Evolutionary conservation across 2,888 invertebrate genomes (phyloP), one percentile per base, ranked within the genome.

Genomic region (Drosophila siamana): DNA sequence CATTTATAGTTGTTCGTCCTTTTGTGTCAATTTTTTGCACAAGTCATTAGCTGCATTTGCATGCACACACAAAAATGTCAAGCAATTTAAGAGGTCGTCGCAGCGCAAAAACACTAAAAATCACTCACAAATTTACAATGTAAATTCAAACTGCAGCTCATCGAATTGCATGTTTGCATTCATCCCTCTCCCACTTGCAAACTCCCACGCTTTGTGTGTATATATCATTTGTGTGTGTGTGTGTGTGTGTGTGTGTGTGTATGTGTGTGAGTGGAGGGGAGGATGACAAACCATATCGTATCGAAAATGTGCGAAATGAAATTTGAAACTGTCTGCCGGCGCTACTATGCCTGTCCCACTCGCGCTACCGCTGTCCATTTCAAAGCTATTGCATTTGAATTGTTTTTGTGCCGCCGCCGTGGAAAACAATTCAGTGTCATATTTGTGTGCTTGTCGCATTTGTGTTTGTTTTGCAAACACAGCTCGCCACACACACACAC

Each of bases 391-490:
- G 55, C 69, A 62, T 59, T 75, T 66, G 57, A 65, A 63, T 78
- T 66, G 59, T 61, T 76, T 63, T 69, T 78, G 67, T 52, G 36
- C 33, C 28, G 43, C 55, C 67, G 72, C 55, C 67, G 72, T 73
- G 74, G 62, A 84, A 80, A 80, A 85, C 82, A 82, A 85, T 83
- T 83, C 80, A 82, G 76, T 83, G 81, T 80, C 85, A 85, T 80
- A 82, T 82, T 82, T 80, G 78, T 80, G 64, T 66, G 74, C 28
- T 50, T 57, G 36, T 67, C 43, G 59, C 46, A 46, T 62, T 50
- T 65, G 62, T 74, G 64, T 74, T 74, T 78, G 69, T 78, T 75
- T 80, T 69, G 74, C 60, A 70, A 81, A 69, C 68, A 57, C 64
- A 67, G 52, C 13, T 36, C 1, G 28, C 26, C 7, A 22, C 36